phyloP scores from a whole-genome alignment of 2,113 vertebrate species.

The Megaleporinus macrocephalus region DNA sequence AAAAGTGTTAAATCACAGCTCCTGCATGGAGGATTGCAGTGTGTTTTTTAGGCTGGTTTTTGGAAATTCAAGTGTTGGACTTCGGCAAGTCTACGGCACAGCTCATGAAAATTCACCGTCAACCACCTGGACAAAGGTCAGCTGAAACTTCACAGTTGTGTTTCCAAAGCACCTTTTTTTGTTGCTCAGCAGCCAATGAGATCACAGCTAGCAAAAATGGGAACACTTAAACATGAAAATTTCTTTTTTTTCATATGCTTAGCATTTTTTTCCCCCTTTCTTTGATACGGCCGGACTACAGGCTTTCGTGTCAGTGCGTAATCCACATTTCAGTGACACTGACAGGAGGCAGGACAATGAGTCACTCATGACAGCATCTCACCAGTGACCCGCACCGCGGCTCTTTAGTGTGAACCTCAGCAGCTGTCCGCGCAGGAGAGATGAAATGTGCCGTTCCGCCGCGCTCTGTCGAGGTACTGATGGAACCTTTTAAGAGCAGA shows the following conservation, averaged over 20 bases:
- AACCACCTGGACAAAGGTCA: slow-evolving; percentile 27
- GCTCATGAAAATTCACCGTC: slow-evolving; percentile 39
- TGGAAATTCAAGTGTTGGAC: slow-evolving; percentile 23
- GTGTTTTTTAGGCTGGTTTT: slow-evolving; percentile 34
- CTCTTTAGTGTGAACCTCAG: slow-evolving; percentile 43
- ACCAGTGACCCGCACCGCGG: slow-evolving; percentile 43
- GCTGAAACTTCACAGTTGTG: slow-evolving; percentile 21
- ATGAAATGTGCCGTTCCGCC: slow-evolving; percentile 62
- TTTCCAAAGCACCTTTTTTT: slow-evolving; percentile 43
- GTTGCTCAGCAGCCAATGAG: slow-evolving; percentile 7
- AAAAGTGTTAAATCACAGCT: slow-evolving; percentile 51
- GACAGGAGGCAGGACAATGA: slow-evolving; percentile 45
- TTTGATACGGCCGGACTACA: slow-evolving; percentile 9
- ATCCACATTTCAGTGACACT: slow-evolving; percentile 46
- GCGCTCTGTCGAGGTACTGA: slow-evolving; percentile 65
- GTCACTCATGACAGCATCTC: slow-evolving; percentile 45
- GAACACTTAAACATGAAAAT: not conserved
- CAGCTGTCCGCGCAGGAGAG: slow-evolving; percentile 62
- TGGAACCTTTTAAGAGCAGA: slow-evolving; percentile 69
- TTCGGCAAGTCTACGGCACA: not conserved
- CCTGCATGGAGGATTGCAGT: slow-evolving; percentile 22
- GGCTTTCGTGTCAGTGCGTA: slow-evolving; percentile 41
- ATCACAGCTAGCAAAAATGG: slow-evolving; percentile 18
- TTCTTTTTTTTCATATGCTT: not conserved
- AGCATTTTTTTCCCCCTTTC: slow-evolving; percentile 11